These are phyloP conservation scores for Equus przewalskii DNA, from an alignment of 2,113 vertebrate species.

Conservation along the genomic window DNA sequence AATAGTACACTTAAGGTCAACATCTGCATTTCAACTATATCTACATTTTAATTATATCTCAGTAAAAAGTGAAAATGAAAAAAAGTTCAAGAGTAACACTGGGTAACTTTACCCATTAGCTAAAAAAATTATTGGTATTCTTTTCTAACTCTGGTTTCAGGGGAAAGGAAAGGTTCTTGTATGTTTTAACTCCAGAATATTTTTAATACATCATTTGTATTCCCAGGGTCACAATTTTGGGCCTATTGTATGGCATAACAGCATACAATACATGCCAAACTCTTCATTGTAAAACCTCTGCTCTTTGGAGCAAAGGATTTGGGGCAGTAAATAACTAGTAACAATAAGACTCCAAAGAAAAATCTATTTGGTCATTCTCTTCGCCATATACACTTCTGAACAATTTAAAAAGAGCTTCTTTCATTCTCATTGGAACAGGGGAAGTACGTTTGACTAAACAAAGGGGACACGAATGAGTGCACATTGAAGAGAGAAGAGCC, in stretches of 20 bases:
- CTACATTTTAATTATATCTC: constrained; percentile 3
- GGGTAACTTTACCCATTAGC: neutral
- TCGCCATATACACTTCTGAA: neutral
- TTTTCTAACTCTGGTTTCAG: constrained; percentile 28
- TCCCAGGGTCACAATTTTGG: neutral
- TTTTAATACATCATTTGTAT: neutral
- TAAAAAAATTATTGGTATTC: constrained; percentile 35
- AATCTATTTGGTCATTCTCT: constrained; percentile 7
- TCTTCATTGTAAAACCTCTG: constrained; percentile 26
- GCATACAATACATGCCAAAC: neutral
- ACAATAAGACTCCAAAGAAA: neutral
- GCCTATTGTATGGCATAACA: neutral
- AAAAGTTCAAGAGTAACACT: constrained; percentile 38
- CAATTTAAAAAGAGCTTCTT: constrained; percentile 20
- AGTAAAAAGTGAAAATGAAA: constrained; percentile 25
- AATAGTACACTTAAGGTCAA: neutral
- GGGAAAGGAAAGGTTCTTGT: neutral
- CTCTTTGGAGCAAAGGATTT: constrained; percentile 28
- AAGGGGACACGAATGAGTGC: neutral
- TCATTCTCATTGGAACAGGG: neutral
- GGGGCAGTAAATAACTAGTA: constrained; percentile 37
- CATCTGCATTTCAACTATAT: neutral
- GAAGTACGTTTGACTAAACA: neutral
- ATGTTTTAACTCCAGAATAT: constrained; percentile 20
- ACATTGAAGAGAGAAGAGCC: neutral